Base-by-base conservation (phyloP, 2,888 invertebrate species). In the Cryptus viduatorius region DNA sequence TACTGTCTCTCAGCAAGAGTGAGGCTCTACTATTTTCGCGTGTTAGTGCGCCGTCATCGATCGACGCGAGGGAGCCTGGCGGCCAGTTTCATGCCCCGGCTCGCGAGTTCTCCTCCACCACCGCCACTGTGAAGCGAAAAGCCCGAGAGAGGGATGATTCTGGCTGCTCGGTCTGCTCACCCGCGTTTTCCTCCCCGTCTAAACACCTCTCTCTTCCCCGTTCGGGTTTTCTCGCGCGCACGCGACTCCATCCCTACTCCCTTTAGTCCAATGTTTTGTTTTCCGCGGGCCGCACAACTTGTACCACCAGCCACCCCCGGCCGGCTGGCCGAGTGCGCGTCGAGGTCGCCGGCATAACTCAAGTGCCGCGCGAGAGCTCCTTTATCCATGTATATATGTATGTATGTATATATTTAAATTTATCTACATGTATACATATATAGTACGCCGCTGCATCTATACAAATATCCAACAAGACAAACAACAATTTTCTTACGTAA, bases 41-140 rank as follows among this genome's bases (percentile, higher is more conserved):
- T 86, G 85, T 85, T 84, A 87, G 86, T 88, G 87, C 89, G 79
- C 87, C 90, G 90, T 91, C 91, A 92, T 92, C 91, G 92, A 92
- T 92, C 92, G 90, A 90, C 89, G 86, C 88, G 82, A 84, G 84
- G 84, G 90, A 89, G 88, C 89, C 90, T 88, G 88, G 89, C 90
- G 89, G 89, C 90, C 89, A 89, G 89, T 90, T 89, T 89, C 56
- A 85, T 14, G 14, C 59, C 29, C 59, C 29, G 59, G 14, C 14
- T 59, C 29, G 59, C 87, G 86, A 83, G 84, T 86, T 87, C 82
- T 87, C 82, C 86, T 86, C 88, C 87, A 82, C 80, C 67, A 65
- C 44, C n/a, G 19, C 16, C n/a, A 37, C 44, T 37, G 42, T 53
- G 61, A 46, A 46, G 73, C 48, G 69, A 67, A 71, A 68, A 59